Conservation (phyloP, 2,888 invertebrate species). For the Caenorhabditis sp. region DNA sequence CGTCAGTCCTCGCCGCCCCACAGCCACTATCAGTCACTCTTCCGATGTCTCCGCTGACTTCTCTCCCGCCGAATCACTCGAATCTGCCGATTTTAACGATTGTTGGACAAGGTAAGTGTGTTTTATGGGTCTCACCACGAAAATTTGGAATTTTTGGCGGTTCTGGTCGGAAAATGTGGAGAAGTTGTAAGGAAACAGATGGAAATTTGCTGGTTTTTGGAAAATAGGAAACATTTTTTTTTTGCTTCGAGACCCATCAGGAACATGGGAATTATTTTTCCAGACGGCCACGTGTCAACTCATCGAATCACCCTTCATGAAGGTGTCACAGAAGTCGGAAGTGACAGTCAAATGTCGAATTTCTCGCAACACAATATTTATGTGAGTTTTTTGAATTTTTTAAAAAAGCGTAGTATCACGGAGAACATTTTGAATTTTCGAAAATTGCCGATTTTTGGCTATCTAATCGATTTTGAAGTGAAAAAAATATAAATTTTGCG, state of each 20-base stretch:
- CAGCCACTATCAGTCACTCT: conserved; percentile 32
- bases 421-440: too few species aligned
- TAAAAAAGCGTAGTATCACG: too few species aligned
- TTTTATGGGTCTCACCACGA: background rate
- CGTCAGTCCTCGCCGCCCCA: conserved; percentile 37
- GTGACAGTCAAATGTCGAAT: conserved; percentile 86
- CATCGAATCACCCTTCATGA: conserved; percentile 56
- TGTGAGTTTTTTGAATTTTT: conserved; percentile 64
- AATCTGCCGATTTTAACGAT: conserved; percentile 45
- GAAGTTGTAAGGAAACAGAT: background rate
- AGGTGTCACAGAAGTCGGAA: conserved; percentile 88
- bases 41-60: conserved; percentile 51
- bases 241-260: too few species aligned
- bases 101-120: conserved; percentile 30
- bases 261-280: too few species aligned
- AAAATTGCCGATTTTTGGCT: too few species aligned
- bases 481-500: too few species aligned
- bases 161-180: background rate
- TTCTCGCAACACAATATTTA: conserved; percentile 71
- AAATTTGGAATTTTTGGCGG: background rate
- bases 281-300: conserved; percentile 46
- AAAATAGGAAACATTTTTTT: too few species aligned
- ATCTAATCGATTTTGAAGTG: too few species aligned
- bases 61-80: conserved; percentile 17
- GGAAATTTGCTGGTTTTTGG: too few species aligned